A percentile compares a stretch with the other conserved stretches of the same genome.
These are phyloP conservation scores for Orthosia cruda DNA, from an alignment of 2,888 invertebrate genomes.

Conservation along the genomic window DNA sequence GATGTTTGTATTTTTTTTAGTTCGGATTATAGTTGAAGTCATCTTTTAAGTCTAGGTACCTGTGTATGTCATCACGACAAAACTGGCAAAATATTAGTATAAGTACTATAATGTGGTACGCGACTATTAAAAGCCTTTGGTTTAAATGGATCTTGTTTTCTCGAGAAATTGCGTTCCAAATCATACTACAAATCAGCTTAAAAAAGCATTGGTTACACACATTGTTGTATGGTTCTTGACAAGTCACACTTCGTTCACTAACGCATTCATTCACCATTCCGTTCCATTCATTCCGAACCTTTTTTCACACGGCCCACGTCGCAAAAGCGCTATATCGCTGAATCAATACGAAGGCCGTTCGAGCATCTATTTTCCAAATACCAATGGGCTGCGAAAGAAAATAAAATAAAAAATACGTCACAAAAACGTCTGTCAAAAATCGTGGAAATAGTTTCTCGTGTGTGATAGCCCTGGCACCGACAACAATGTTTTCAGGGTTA, in stretches of 20 bases:
- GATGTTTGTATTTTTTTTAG: too few species aligned
- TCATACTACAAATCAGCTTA: background rate
- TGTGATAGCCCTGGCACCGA: conserved; percentile 56
- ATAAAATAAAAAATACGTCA: conserved; percentile 67
- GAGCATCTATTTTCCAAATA: conserved; percentile 65
- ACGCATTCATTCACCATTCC: conserved; percentile 26
- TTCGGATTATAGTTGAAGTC: too few species aligned
- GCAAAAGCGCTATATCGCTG: conserved; percentile 34
- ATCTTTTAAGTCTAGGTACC: too few species aligned
- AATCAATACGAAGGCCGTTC: conserved; percentile 56
- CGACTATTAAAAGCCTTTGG: too few species aligned
- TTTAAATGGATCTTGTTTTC: too few species aligned
- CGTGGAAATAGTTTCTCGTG: conserved; percentile 41
- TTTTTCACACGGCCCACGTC: conserved; percentile 11
- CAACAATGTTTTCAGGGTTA: conserved; percentile 60
- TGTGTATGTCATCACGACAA: too few species aligned
- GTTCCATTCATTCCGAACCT: conserved; percentile 12
- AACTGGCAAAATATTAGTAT: too few species aligned
- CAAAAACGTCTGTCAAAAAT: conserved; percentile 66
- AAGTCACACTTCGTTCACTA: conserved; percentile 21
- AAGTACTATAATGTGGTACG: too few species aligned
- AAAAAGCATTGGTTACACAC: background rate
- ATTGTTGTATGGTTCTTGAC: background rate
- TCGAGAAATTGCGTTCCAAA: background rate
- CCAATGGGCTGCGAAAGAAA: conserved; percentile 63